Evolutionary conservation across 2,888 invertebrate species (phyloP), one percentile per base, ranked within the genome.

Genomic region (Vanessa cardui): DNA sequence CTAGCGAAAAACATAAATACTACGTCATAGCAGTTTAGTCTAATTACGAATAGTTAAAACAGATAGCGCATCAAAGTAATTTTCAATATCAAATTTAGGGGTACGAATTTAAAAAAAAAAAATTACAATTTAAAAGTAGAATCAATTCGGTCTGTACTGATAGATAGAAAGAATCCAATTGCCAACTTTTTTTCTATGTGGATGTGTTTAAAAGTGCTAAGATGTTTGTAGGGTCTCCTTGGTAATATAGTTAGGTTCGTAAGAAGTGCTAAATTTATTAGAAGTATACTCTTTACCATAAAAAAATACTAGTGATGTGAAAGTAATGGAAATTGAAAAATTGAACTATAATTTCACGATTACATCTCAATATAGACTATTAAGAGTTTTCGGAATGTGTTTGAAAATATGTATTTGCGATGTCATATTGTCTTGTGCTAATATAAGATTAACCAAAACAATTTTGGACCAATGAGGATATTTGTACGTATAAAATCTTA

Each of bases 401-500:
- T 52, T 52, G 21, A 49, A 18, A 18, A 47, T 8, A 47, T 47
- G 8, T n/a, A 49, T 0, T 31, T 8, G 16, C 20, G 12, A 39
- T 18, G 8, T 20, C n/a, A 18, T 49, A 18, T 7, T 20, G 8
- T 1, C 15, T 52, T 52, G 26, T 52, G 26, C 26, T 26, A 6
- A 52, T 52, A 52, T 26, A 26, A 26, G 15, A 26, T 52, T 6
- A 54, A 52, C 45, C 58, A 54, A 56, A 68, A 68, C 46, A 21
- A 67, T 71, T 68, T 69, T 66, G 72, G 74, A 73, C 73, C 74
- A 73, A 74, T 64, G 64, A 18, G 33, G 56, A 56, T 52, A 26
- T 52, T 39, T 62, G 68, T 64, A 64, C 67, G 63, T 69, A 26
- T 39, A 39, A 49, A 52, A 52, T 52, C 9, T 52, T 69, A 70